phyloP scores from a whole-genome alignment of 1,140 invertebrate genomes.

The Dendrolimus kikuchii region DNA sequence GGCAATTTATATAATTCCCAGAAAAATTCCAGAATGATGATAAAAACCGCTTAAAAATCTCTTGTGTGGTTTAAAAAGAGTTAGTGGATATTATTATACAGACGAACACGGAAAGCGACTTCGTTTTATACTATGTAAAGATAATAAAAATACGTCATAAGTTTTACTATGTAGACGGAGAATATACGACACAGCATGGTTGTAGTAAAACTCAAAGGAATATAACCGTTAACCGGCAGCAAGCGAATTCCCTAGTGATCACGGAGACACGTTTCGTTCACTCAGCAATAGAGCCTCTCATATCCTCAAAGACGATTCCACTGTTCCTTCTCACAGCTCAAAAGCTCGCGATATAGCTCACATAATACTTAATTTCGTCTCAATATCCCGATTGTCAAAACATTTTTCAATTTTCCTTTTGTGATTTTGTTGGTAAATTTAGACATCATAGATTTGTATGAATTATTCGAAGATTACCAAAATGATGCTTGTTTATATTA shows the following conservation, averaged over 20 bases:
- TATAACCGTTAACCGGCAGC: conserved; percentile 43
- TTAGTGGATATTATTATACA: no score
- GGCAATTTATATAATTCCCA: no score
- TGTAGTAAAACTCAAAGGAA: conserved; percentile 36
- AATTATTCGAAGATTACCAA: no score
- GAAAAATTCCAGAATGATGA: no score
- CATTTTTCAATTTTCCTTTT: no score
- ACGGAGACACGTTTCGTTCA: conserved; percentile 46
- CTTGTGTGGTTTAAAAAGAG: no score
- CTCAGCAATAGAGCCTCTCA: conserved; percentile 41
- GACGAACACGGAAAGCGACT: no score
- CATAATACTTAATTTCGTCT: conserved; percentile 34
- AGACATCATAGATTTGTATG: no score
- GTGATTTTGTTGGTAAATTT: no score
- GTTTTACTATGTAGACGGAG: conserved; percentile 8
- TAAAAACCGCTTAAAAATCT: no score
- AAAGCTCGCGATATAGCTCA: conserved; percentile 36
- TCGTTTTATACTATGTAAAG: neutral
- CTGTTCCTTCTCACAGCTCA: conserved; percentile 36
- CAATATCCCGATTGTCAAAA: no score
- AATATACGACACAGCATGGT: conserved; percentile 28
- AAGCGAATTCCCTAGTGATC: conserved; percentile 37
- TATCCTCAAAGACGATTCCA: conserved; percentile 56
- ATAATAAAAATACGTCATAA: neutral
- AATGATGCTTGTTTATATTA: no score